Base-by-base conservation (phyloP, 1,140 invertebrate genomes). In the Hestina assimilis region DNA sequence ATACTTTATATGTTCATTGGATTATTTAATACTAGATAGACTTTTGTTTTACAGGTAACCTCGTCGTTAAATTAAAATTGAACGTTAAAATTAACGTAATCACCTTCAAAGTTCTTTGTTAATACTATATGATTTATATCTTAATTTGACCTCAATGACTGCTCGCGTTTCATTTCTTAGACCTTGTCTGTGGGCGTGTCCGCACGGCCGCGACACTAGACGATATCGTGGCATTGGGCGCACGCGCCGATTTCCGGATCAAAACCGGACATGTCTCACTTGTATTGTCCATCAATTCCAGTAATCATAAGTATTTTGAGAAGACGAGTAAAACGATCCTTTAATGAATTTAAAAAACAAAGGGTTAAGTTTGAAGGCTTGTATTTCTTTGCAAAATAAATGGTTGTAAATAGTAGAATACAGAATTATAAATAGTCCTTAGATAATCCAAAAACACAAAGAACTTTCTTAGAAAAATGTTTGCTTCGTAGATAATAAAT, bases 161-260 rank as follows among this genome's bases (percentile, higher is more conserved):
- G 59, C 47, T 66, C 45, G 63, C 62, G 68, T 81, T 75, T 65
- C 71, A 79, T 81, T 78, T 83, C 80, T 83, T 77, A 78, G 69
- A 75, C 78, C 80, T 83, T 81, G 76, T 38, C 23, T 17, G 59
- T 48, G 40, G 69, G 67, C 53, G 64, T 64, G 69, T 60, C 50
- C 62, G 55, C 46, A 47, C 45, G 53, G 43, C 35, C 52, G 50
- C 46, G 59, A 47, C 59, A 58, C 64, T 59, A 65, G 59, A 54
- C 54, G 35, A 50, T 61, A 29, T 50, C 12, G 29, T 47, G 45
- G 20, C 54, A 54, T 66, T 61, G 53, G 57, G 29, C 17, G 35
- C 63, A 52, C 51, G 42, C 46, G 47, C 24, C 17, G 23, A 54
- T 43, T 63, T 63, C 61, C 61, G 55, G 43, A 59, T 54, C 28